Evolutionary conservation across 53 echinoderm and acorn worm species (phyloP), one percentile per base, ranked within the genome.

Genomic region (Luidia sarsii): DNA sequence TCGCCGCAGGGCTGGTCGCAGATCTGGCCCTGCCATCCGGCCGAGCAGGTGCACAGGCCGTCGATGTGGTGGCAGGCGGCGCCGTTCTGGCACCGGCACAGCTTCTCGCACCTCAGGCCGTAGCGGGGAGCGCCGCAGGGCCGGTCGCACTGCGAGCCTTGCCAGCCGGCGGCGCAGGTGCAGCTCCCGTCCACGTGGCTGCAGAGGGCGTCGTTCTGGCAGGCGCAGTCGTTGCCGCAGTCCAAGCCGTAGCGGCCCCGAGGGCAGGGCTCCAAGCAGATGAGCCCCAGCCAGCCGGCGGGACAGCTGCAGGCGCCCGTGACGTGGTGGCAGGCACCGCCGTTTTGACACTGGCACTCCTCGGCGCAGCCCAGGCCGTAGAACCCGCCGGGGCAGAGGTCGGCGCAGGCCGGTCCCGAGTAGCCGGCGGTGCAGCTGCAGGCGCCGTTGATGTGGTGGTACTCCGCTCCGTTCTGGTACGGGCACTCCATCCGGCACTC

Each of bases 71-170:
- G 51, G 64, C 96, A 92, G 2, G 70, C 34, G 15, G 88, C 96
- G 45, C 82, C 88, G 59, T 96, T 96, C 51, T 90, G 86, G 83
- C 96, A 96, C 50, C 83, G 56, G 80, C 96, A 96, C 0, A 52
- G 33, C 60, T 87, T 62, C 34, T 49, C 81, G 55, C 96, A 96
- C n/a, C 67, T 64, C 27, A n/a, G 14, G 25, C 91, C 91, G 66
- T 66, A 91, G 64, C 14, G 80, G 2, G 84, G 88, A 53, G 30
- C 36, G 2, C 64, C 39, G 53, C 95, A 95, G 2, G 83, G 73
- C 37, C 57, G 55, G 33, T 75, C 32, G 53, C 91, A 91, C 0
- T 38, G 46, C 1, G 14, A 18, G 10, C 91, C 91, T 2, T 39
- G 45, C 84, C 84, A 91, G 2, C 91, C 91, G 8, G 84, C 55